Percentiles rank a stretch among this genome's conserved stretches.
These are phyloP conservation scores for Seira ritae DNA, from an alignment of 2,888 invertebrate species.

Conservation along the genomic window DNA sequence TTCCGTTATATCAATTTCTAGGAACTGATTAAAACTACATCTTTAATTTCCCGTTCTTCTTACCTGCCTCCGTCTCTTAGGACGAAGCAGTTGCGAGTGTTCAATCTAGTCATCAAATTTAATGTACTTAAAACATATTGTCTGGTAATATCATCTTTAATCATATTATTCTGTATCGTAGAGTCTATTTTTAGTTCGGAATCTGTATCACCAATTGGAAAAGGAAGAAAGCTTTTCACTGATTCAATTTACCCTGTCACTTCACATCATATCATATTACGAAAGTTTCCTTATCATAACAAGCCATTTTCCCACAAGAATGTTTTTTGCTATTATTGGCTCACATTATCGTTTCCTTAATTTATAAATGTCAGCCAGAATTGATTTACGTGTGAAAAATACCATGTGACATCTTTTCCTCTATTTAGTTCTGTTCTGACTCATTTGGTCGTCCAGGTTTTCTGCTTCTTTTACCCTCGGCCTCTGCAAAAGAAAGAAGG, in stretches of 20 bases:
- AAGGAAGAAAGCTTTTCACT: no score
- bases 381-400: constrained; percentile 57
- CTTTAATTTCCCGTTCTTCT: constrained; percentile 48
- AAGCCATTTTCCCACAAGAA: no score
- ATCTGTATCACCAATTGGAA: no score
- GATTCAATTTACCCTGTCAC: no score
- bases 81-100: constrained; percentile 70
- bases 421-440: background rate
- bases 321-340: no score
- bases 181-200: no score
- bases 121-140: constrained; percentile 38
- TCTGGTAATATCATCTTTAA: no score
- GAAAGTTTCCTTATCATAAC: background rate
- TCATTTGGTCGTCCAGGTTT: background rate
- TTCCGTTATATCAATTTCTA: constrained; percentile 24
- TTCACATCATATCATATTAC: no score
- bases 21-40: constrained; percentile 49
- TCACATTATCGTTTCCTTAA: constrained; percentile 18
- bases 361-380: constrained; percentile 34
- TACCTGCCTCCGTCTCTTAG: constrained; percentile 60
- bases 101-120: constrained; percentile 68
- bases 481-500: background rate
- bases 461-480: background rate
- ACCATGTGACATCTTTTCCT: background rate
- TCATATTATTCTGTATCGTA: no score